A percentile compares a stretch with the other conserved stretches of the same genome.
Evolutionary conservation across 2,888 invertebrate genomes (phyloP).

Genomic region (Eupithecia abbreviata): DNA sequence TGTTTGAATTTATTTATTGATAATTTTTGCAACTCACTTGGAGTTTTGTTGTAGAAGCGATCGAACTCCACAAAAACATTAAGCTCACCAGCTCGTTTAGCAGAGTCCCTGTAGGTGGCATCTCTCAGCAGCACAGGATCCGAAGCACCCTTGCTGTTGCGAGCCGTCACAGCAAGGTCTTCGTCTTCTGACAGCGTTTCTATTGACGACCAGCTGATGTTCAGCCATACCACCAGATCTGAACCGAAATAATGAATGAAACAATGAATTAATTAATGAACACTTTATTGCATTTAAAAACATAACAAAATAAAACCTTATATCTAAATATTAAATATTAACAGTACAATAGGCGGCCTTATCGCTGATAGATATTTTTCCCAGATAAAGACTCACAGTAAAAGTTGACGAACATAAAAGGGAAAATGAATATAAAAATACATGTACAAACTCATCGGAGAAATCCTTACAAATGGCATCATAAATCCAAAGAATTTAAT

Average conservation of each 20-base stretch:
- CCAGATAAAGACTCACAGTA: neutral
- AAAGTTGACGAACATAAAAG: neutral
- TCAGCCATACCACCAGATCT: constrained; percentile 74
- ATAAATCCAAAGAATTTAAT: neutral
- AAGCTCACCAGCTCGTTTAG: constrained; percentile 69
- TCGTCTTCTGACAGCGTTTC: constrained; percentile 66
- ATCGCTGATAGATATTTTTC: too few relatives aligned
- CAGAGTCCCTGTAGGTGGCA: constrained; percentile 71
- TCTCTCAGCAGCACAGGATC: constrained; percentile 70
- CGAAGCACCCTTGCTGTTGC: constrained; percentile 74
- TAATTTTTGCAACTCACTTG: too few relatives aligned
- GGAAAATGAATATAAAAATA: neutral
- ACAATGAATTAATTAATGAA: too few relatives aligned
- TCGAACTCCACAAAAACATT: too few relatives aligned
- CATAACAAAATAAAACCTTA: too few relatives aligned
- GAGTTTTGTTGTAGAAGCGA: too few relatives aligned
- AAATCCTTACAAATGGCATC: neutral
- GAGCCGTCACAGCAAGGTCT: constrained; percentile 68
- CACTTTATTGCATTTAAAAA: too few relatives aligned
- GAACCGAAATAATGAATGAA: neutral
- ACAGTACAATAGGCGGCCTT: too few relatives aligned
- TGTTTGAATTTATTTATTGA: too few relatives aligned
- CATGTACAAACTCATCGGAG: neutral
- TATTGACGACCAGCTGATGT: constrained; percentile 68
- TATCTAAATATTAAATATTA: too few relatives aligned